Evolutionary conservation across 1,140 invertebrate genomes (phyloP), one percentile per base, ranked within the genome.

Genomic region (Glossosoma conforme): DNA sequence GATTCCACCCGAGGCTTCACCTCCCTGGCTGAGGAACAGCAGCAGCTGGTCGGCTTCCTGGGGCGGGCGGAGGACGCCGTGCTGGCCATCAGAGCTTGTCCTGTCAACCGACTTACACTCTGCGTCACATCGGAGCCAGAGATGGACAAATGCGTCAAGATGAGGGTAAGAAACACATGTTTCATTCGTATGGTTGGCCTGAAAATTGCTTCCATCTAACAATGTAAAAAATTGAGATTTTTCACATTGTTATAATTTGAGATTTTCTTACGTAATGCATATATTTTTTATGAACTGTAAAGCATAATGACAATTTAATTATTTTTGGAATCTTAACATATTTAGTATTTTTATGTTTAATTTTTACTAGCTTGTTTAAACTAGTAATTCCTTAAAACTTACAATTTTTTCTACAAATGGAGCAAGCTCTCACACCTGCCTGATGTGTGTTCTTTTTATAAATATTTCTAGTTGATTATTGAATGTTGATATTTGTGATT

Each of bases 71-170:
- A 90, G 41, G 70, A 84, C 28, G 70, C 81, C 0, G 86, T 93
- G 44, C 67, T 87, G 38, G 83, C 78, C 11, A 77, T 93, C 2
- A 74, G 87, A 40, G 77, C 84, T 38, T 96, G 92, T 69, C 86
- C 90, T 0, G 83, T 94, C 4, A 77, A 81, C 21, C 70, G 77
- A 15, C 89, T 93, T 72, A 85, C 79, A 1, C 62, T 96, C 4
- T 98, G 95, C 68, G 87, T 97, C 5, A 93, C 92, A 1, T 97
- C 93, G 1, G 83, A 91, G 37, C 77, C 82, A 0, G 95, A 98
- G 72, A 79, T 90, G 69, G 82, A 86, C 19, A 98, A 98, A 74
- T 98, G 95, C 68, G 70, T 89, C 22, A 89, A 89, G 69, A 97
- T 98, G 94, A 89, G 82, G 76, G 91, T 94, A 72, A 66, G 75